Evolutionary conservation across 2,888 invertebrate species (phyloP), one percentile per base, ranked within the genome.

Genomic region (Fragum sueziense): DNA sequence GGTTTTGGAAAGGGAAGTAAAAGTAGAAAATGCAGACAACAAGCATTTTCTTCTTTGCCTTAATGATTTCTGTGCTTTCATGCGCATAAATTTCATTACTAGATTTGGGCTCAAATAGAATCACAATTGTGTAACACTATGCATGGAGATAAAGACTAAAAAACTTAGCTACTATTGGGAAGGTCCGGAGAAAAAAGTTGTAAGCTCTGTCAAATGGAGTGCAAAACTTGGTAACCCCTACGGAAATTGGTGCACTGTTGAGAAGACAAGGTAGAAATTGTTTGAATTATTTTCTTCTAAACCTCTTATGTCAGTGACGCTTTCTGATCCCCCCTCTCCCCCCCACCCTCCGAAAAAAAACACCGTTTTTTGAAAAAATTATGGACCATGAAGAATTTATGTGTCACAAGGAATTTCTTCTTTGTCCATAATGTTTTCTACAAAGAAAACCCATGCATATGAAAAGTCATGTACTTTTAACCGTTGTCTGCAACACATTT

Each of bases 161-260:
- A n/a, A 47, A 20, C 47, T 47, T 14, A 22, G 57, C 57, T 57
- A 57, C 25, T 7, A 7, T 27, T 57, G 57, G 57, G 57, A 57
- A 27, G 27, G 27, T 9, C 57, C 25, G 29, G 27, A 57, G 25
- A 57, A 57, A 57, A 57, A 4, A 27, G 27, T 57, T 29, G 29
- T 57, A 7, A 57, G n/a, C n/a, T 2, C 9, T n/a, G 22, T 22
- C 34, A 62, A 65, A 31, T 65, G 73, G 52, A 73, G 54, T 34
- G 27, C 62, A 20, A 22, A 27, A 25, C n/a, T 62, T 51, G 73
- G 73, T 11, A 73, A 65, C 34, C 73, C 73, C n/a, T 73, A 52
- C 34, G 73, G 73, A 29, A 65, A 65, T 41, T 69, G 69, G 69
- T 69, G 69, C 25, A 33, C 41, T 14, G 41, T 65, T 14, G 27